Evolutionary conservation across 1,140 invertebrate species (phyloP).

Genomic region (Cydia splendana): DNA sequence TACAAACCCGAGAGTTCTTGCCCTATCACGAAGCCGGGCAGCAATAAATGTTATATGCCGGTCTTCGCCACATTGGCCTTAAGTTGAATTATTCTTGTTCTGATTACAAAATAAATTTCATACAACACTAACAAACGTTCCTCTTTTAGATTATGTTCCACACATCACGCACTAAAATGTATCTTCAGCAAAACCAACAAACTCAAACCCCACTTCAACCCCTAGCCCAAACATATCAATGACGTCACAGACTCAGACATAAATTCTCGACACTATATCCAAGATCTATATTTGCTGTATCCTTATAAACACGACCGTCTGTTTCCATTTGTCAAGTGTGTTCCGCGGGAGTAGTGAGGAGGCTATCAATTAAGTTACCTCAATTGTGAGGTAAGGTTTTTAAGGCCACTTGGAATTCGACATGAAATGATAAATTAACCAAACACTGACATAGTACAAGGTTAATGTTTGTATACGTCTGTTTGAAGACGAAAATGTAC

Average conservation of each 20-base stretch:
- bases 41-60: no score
- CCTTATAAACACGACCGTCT: slow-evolving; percentile 20
- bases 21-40: no score
- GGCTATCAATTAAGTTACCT: neutral
- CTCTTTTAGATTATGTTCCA: neutral
- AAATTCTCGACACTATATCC: neutral
- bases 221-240: neutral
- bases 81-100: no score
- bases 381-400: neutral
- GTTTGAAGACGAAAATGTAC: no score
- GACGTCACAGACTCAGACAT: neutral
- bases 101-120: neutral
- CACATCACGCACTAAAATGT: neutral
- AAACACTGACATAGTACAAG: no score
- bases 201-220: slow-evolving; percentile 9
- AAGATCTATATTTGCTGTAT: neutral
- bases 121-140: neutral
- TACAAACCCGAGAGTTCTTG: no score
- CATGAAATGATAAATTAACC: no score
- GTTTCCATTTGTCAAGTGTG: slow-evolving; percentile 19
- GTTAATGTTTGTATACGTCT: no score
- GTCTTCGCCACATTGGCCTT: no score
- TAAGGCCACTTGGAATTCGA: no score
- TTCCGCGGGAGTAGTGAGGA: neutral
- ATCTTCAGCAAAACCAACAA: neutral